A percentile compares a stretch with the other conserved stretches of the same genome.
Evolutionary conservation across 64 coral and sea anemone species (phyloP).

Genomic region (Actinia equina): DNA sequence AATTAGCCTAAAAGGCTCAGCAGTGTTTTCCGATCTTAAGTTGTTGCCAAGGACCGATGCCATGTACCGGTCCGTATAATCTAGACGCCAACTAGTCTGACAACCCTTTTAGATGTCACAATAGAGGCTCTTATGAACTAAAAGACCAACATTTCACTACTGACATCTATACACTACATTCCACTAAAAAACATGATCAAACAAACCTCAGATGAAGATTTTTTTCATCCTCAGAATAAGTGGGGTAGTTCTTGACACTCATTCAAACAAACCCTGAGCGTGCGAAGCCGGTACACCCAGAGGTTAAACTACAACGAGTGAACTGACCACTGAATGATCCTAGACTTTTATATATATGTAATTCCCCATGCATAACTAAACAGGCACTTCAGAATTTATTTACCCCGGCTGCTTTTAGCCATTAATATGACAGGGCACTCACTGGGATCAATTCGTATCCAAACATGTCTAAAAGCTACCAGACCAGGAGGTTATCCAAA

Average conservation of each 20-base stretch:
- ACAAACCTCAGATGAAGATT: not conserved
- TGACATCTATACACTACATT: not conserved
- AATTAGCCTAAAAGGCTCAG: not conserved
- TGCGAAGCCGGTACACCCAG: not conserved
- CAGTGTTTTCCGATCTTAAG: not conserved
- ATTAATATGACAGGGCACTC: not conserved
- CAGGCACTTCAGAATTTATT: not conserved
- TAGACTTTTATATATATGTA: not conserved
- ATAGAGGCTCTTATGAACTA: not conserved
- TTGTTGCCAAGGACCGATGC: not conserved
- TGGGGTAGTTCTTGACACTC: not conserved
- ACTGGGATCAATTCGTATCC: not conserved
- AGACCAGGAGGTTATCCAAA: slow-evolving; percentile 2
- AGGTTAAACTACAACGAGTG: not conserved
- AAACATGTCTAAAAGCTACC: not conserved
- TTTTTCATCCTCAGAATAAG: not conserved
- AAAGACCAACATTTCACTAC: not conserved
- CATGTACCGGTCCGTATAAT: not conserved
- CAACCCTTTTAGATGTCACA: not conserved
- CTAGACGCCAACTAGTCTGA: not conserved
- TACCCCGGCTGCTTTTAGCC: not conserved
- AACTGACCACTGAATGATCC: not conserved
- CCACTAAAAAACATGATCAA: not conserved
- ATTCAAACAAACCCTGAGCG: not conserved
- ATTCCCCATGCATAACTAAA: slow-evolving; percentile 4